These are phyloP conservation scores for Gymnogyps californianus DNA, from an alignment of 2,113 vertebrate species.

Conservation along the genomic window DNA sequence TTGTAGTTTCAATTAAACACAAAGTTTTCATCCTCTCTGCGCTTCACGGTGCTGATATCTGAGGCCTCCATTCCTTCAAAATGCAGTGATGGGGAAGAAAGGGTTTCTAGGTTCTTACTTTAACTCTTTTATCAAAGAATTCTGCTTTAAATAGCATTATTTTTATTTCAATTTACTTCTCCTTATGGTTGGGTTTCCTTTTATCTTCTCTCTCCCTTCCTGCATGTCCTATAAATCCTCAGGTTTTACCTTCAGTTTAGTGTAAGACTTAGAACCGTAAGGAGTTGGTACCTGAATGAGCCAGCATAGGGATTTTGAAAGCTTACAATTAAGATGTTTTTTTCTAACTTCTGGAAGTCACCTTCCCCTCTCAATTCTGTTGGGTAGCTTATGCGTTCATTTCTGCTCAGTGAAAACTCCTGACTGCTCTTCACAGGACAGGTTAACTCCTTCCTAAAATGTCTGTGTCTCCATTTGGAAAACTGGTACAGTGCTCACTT, in stretches of 20 bases:
- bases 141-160: neutral
- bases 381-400: neutral
- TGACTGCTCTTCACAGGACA: neutral
- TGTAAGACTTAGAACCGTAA: neutral
- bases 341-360: neutral
- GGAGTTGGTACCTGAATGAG: neutral
- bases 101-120: neutral
- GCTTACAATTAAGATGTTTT: neutral
- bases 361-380: neutral
- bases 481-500: neutral
- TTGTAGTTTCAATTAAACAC: neutral
- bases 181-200: neutral
- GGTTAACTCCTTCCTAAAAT: neutral
- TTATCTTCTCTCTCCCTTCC: neutral
- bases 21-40: neutral
- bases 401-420: neutral
- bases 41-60: neutral
- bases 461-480: neutral
- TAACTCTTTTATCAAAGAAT: neutral
- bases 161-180: constrained; percentile 19
- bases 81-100: neutral
- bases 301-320: neutral
- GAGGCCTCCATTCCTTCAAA: neutral
- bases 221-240: neutral
- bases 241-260: neutral